These are phyloP conservation scores for Corydoras sp. DNA, from an alignment of 2,113 vertebrate genomes.

Conservation along the genomic window DNA sequence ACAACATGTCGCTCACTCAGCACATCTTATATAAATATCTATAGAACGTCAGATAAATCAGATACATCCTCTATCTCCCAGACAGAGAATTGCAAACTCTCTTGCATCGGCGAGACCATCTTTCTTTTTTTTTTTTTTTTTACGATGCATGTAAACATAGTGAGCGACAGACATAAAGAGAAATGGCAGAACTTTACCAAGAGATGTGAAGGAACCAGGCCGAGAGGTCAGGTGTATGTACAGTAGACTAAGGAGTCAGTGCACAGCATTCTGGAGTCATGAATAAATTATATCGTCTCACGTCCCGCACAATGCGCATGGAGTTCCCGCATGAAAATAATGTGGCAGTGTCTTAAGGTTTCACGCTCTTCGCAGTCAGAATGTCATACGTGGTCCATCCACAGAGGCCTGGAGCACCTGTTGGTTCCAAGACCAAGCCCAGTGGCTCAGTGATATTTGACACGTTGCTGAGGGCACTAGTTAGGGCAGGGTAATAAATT, in stretches of 20 bases:
- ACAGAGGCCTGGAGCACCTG: too few species aligned
- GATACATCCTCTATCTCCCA: too few species aligned
- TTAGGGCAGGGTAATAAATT: slow-evolving; percentile 25
- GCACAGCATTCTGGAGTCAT: neutral
- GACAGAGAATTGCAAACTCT: too few species aligned
- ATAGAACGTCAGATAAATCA: too few species aligned
- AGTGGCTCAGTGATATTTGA: slow-evolving; percentile 29
- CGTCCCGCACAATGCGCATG: slow-evolving; percentile 21
- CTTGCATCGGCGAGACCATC: too few species aligned
- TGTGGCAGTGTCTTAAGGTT: neutral
- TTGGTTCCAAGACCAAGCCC: neutral
- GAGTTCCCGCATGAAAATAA: slow-evolving; percentile 4
- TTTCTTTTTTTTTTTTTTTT: neutral
- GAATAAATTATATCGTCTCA: neutral
- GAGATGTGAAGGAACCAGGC: neutral
- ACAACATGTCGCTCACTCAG: too few species aligned
- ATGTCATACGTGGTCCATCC: too few species aligned
- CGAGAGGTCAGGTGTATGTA: neutral
- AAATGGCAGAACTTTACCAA: neutral
- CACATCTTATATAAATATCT: too few species aligned
- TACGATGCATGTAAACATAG: slow-evolving; percentile 14
- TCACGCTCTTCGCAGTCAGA: neutral
- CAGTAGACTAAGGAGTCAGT: slow-evolving; percentile 6
- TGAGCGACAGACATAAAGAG: neutral
- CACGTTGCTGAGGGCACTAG: slow-evolving; percentile 36